Evolutionary conservation across 2,113 vertebrate genomes (phyloP).

Genomic region (Corapipo altera): DNA sequence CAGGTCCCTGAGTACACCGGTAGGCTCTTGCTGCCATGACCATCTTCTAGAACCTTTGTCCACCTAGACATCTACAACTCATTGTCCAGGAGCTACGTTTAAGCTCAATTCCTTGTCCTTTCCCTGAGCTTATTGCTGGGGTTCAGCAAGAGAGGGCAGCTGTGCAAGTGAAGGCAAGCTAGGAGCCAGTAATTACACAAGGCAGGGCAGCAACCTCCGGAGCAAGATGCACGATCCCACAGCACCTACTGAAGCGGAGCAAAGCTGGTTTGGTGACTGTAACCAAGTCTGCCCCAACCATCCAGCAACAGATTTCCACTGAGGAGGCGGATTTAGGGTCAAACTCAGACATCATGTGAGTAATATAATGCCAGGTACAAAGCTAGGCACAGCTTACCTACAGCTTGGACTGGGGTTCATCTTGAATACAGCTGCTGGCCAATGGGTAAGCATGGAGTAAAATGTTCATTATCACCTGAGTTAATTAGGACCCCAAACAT

Average conservation of each 20-base stretch:
- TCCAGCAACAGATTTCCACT: too few species aligned
- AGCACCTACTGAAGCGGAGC: neutral
- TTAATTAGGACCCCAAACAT: neutral
- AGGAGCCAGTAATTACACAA: neutral
- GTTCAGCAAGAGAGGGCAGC: neutral
- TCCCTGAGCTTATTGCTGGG: neutral
- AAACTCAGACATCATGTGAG: neutral
- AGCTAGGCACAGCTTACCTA: neutral
- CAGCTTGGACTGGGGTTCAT: neutral
- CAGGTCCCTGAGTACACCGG: neutral
- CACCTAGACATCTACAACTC: neutral
- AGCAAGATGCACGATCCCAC: neutral
- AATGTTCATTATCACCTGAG: neutral
- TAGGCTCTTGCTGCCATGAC: neutral
- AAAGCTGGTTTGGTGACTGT: neutral
- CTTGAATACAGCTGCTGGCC: neutral
- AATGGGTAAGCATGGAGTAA: neutral
- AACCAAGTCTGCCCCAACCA: neutral
- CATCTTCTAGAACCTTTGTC: neutral
- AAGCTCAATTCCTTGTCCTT: neutral
- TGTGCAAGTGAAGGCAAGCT: neutral
- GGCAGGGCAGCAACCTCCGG: neutral
- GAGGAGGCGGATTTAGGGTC: neutral
- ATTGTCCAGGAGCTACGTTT: neutral
- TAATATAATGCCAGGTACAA: neutral